phyloP scores from a whole-genome alignment of 2,797 vertebrate species.

The Neopelma chrysocephalum region DNA sequence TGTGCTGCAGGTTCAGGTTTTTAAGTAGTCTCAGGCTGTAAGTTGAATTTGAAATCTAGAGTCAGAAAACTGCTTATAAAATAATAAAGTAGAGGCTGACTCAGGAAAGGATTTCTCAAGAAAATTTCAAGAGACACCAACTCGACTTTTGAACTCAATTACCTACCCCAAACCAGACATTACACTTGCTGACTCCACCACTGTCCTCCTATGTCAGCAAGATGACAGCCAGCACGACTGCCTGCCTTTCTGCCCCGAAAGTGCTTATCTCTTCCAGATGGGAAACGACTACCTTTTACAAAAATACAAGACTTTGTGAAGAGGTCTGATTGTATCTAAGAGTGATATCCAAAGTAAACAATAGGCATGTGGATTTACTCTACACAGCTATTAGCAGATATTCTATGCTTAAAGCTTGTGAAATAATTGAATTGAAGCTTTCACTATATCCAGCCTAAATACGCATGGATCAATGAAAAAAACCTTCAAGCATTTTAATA shows the following conservation, averaged over 20 bases:
- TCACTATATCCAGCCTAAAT: background rate
- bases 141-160: background rate
- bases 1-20: background rate
- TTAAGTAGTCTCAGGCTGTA: background rate
- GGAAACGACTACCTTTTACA: background rate
- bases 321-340: background rate
- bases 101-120: background rate
- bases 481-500: background rate
- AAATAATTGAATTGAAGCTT: background rate
- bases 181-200: background rate
- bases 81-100: background rate
- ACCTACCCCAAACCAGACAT: background rate
- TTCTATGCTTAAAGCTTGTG: background rate
- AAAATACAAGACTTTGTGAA: background rate
- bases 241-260: background rate
- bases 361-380: background rate
- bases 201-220: background rate
- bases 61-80: background rate
- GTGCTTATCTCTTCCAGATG: background rate
- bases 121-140: background rate
- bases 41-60: background rate
- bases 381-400: background rate
- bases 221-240: background rate
- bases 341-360: background rate
- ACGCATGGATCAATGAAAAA: background rate